phyloP scores from a whole-genome alignment of 2,888 invertebrate species.

The Euzetes globulus region DNA sequence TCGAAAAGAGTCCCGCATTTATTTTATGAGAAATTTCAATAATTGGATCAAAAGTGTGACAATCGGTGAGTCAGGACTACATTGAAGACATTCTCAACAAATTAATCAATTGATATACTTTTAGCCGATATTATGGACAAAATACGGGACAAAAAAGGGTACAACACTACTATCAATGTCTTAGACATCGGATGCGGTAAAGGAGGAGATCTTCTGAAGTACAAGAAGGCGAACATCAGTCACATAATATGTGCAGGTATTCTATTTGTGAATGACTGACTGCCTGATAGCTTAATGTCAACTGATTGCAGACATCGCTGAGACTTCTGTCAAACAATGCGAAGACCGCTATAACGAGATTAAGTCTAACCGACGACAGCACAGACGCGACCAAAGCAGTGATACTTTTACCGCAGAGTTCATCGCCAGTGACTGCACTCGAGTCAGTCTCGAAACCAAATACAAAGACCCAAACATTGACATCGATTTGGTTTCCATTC shows the following conservation, averaged over 20 bases:
- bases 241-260: constrained; percentile 72
- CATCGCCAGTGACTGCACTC: constrained; percentile 84
- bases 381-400: constrained; percentile 16
- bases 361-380: constrained; percentile 44
- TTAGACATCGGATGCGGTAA: constrained; percentile 97
- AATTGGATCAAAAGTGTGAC: constrained; percentile 98
- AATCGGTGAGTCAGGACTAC: constrained; percentile 60
- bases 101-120: constrained; percentile 38
- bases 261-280: not conserved
- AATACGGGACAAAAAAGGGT: constrained; percentile 57
- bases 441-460: constrained; percentile 52
- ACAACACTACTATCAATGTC: constrained; percentile 51
- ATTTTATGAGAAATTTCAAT: constrained; percentile 91
- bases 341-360: constrained; percentile 71
- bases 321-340: constrained; percentile 83
- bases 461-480: constrained; percentile 68
- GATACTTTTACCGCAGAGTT: constrained; percentile 71
- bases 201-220: constrained; percentile 96
- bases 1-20: constrained; percentile 79
- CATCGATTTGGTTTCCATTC: constrained; percentile 87
- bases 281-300: not conserved
- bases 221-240: constrained; percentile 66
- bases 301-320: constrained; percentile 65
- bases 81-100: not conserved
- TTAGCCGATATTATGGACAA: constrained; percentile 60